Evolutionary conservation across 2,113 vertebrate genomes (phyloP).

Genomic region (Lepidothrix coronata): DNA sequence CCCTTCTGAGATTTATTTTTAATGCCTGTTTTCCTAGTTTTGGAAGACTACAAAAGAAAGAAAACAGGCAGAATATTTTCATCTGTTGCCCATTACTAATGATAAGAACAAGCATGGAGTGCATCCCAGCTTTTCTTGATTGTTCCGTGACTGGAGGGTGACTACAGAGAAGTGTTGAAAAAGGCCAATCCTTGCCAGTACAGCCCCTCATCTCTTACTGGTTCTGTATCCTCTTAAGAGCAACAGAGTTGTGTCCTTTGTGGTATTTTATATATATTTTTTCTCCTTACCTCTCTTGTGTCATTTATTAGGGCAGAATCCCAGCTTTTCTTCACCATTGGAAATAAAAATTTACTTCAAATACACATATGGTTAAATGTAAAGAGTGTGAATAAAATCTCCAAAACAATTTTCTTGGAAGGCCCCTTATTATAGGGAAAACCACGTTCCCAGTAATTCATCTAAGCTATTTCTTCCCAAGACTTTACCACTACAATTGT

Average conservation of each 20-base stretch:
- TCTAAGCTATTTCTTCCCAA: not conserved
- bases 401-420: not conserved
- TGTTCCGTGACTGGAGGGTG: not conserved
- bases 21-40: not conserved
- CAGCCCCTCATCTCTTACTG: not conserved
- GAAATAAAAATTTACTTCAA: not conserved
- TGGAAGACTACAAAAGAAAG: not conserved
- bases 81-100: not conserved
- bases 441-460: not conserved
- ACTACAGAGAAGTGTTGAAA: not conserved
- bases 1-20: not conserved
- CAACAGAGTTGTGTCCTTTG: not conserved
- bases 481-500: not conserved
- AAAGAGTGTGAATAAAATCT: not conserved
- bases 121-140: not conserved
- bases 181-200: not conserved
- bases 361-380: not conserved
- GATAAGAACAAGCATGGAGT: not conserved
- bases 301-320: not conserved
- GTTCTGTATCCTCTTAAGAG: not conserved
- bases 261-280: not conserved
- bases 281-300: not conserved
- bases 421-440: not conserved
- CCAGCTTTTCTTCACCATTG: not conserved
- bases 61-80: not conserved